A percentile compares a stretch with the other conserved stretches of the same genome.
Conservation (phyloP, 2,888 invertebrate genomes). For the Heliconius charithonia region DNA sequence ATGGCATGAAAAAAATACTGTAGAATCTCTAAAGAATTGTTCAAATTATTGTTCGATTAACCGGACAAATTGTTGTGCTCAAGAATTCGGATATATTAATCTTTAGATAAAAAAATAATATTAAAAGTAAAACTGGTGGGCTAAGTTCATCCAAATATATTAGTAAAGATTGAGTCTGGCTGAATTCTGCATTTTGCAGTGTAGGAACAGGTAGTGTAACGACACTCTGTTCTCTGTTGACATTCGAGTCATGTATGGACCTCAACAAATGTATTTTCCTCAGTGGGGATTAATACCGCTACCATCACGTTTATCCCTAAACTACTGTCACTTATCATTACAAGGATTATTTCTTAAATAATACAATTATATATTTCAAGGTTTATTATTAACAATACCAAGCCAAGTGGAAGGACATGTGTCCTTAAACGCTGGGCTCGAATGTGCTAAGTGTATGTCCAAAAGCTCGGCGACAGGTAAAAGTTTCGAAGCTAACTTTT, state of each 20-base stretch:
- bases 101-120: neutral
- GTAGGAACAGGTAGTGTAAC: too few species aligned
- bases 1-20: neutral
- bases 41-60: neutral
- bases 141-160: neutral
- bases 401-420: slow-evolving; percentile 71
- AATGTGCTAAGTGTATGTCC: slow-evolving; percentile 71
- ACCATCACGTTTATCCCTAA: too few species aligned
- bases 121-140: neutral
- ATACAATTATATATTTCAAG: neutral
- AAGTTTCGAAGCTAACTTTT: slow-evolving; percentile 62
- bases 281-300: too few species aligned
- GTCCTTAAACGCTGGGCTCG: slow-evolving; percentile 73
- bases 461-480: slow-evolving; percentile 70
- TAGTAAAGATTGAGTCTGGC: neutral
- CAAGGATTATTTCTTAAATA: neutral
- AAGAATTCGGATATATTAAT: neutral
- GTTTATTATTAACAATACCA: slow-evolving; percentile 75
- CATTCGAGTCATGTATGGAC: too few species aligned
- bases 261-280: too few species aligned
- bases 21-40: neutral
- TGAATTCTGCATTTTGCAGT: too few species aligned
- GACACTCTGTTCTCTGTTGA: too few species aligned
- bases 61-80: neutral
- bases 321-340: too few species aligned